phyloP scores from a whole-genome alignment of 2,888 invertebrate species.

The Leptogaster cylindrica region DNA sequence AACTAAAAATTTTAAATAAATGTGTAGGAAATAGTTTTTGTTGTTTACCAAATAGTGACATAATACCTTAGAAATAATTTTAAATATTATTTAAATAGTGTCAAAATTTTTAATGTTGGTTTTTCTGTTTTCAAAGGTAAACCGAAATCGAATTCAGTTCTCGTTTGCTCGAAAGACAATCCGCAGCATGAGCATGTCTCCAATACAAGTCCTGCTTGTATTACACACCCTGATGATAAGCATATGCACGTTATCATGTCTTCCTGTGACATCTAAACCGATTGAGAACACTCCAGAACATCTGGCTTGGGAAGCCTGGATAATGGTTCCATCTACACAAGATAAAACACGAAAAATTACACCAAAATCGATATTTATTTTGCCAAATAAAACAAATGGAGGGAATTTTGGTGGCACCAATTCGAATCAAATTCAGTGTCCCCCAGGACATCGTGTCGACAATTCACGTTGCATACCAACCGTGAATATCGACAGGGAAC shows the following conservation, averaged over 20 bases:
- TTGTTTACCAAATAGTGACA: too few relatives aligned
- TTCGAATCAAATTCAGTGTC: constrained; percentile 51
- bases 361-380: constrained; percentile 61
- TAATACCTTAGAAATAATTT: too few relatives aligned
- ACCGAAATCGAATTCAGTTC: constrained; percentile 5
- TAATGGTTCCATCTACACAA: constrained; percentile 55
- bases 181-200: constrained; percentile 1
- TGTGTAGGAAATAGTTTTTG: too few relatives aligned
- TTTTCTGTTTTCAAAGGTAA: constrained; percentile 2
- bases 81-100: too few relatives aligned
- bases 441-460: constrained; percentile 56
- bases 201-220: constrained; percentile 12
- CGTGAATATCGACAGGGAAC: constrained; percentile 54
- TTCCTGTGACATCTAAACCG: constrained; percentile 61
- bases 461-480: constrained; percentile 58
- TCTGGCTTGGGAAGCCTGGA: constrained; percentile 61
- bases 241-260: constrained; percentile 45
- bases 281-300: constrained; percentile 60
- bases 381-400: constrained; percentile 52
- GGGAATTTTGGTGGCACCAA: background rate
- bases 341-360: constrained; percentile 60
- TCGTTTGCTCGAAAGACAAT: background rate
- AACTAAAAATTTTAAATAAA: too few relatives aligned
- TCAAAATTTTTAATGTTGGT: too few relatives aligned
- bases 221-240: constrained; percentile 6